Evolutionary conservation across 2,797 vertebrate species (phyloP), one percentile per base, ranked within the genome.

Genomic region (Mormyrops boulengeri): DNA sequence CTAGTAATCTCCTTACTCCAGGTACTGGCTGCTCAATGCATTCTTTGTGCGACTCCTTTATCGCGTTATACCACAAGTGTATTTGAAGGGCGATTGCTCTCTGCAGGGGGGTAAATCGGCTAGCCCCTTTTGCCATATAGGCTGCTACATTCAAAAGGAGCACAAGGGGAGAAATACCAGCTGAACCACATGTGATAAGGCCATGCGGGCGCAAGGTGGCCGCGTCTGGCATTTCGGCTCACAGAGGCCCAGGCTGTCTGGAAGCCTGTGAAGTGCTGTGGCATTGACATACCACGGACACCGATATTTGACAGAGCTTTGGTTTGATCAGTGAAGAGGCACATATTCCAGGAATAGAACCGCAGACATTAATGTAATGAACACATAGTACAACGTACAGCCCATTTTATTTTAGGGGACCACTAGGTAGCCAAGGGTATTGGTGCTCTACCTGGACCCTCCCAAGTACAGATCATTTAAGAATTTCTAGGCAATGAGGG

Each of bases 171-270:
- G 49, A 12, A 14, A 52, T 49, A 49, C n/a, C n/a, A 49, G 4
- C n/a, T 49, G 82, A 26, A 49, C 5, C n/a, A 52, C 19, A 22
- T 85, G n/a, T 11, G 88, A 91, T 90, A 90, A 86, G 52, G 52
- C 26, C 30, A 49, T 1, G 11, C 3, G 4, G 80, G 88, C 11
- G 9, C 30, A 19, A 77, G 30, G 26, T 30, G n/a, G n/a, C 55
- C n/a, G 26, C 57, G n/a, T 22, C 55, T 34, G 89, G 89, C 62
- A 52, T 26, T 50, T 41, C 47, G 12, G 53, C 38, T 88, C 60
- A 88, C 47, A 47, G n/a, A 90, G 6, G 19, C 41, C 22, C 69
- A 62, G 52, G 89, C 30, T 90, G 66, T 50, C 88, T 57, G 38
- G 49, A 17, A 30, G 22, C 53, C 57, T 53, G n/a, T 41, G 86